Base-by-base conservation (phyloP, 2,113 vertebrate species). In the Anarhynchus alexandrinus region DNA sequence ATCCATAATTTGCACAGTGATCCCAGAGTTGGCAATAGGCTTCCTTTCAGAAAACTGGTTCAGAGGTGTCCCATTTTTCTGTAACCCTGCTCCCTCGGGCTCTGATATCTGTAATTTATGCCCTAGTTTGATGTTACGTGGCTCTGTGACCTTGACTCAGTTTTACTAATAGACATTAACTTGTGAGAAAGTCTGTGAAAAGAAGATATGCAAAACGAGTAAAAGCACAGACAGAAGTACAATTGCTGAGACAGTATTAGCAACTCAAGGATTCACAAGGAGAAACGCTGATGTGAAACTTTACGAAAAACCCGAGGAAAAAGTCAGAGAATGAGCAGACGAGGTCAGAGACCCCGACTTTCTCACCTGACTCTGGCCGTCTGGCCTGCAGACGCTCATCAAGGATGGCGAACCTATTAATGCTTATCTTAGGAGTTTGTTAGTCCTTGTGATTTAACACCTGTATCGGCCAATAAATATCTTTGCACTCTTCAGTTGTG, bases 21-120 rank as follows among this genome's bases (percentile, higher is more conserved):
- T 86, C 12, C 4, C 7, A 47, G 42, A 54, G 34, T 14, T 83
- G 45, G 26, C 15, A 87, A 29, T 29, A 42, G 14, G 1, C 9
- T 51, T 90, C 26, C 40, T 86, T 93, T 51, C 36, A 71, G 64
- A 80, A 93, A 92, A 86, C 32, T 88, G 16, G n/a, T 74, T 88
- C 57, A 90, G 51, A 71, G 23, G 12, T 81, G 55, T 66, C 61
- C 86, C n/a, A 86, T 66, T 94, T 96, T 92, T 61, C 72, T 66
- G 30, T 49, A 77, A 36, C 19, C 6, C 4, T 86, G 3, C 6
- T 94, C 86, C 67, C 59, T 34, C 32, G 32, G 59, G 72, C 42
- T 92, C 38, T 51, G 11, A 8, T 62, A 11, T 73, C 49, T 62
- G 30, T 82, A 84, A 94, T 85, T 80, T 90, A 77, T 88, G 72